Evolutionary conservation across 2,888 invertebrate genomes (phyloP).

Genomic region (Harpalus rubripes): DNA sequence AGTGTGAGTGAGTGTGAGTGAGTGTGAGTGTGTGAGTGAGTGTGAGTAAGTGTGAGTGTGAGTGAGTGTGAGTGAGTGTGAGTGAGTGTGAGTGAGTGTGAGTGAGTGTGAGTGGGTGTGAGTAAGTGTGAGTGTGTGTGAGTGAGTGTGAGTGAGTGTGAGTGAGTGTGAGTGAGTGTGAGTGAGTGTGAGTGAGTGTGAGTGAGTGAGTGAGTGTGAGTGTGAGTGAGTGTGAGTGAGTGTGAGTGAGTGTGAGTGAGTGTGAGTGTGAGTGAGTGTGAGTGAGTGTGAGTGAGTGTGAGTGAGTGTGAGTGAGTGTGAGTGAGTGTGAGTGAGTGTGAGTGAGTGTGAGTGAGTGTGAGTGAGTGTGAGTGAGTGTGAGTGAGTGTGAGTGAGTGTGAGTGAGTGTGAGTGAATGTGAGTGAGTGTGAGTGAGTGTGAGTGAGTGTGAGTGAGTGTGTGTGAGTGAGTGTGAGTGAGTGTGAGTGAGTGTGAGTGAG

Average conservation of each 20-base stretch:
- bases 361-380: background rate
- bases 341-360: background rate
- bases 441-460: background rate
- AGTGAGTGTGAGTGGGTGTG: background rate
- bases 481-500: background rate
- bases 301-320: background rate
- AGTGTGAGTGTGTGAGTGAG: background rate
- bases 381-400: background rate
- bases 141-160: background rate
- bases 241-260: background rate
- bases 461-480: background rate
- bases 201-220: background rate
- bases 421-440: background rate
- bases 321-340: background rate
- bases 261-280: background rate
- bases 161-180: background rate
- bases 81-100: background rate
- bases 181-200: background rate
- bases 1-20: background rate
- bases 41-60: conserved; percentile 4
- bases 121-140: background rate
- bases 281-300: background rate
- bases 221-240: background rate
- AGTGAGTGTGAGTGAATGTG: background rate
- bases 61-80: background rate